phyloP scores from a whole-genome alignment of 2,113 vertebrate genomes.

The Pipa parva region DNA sequence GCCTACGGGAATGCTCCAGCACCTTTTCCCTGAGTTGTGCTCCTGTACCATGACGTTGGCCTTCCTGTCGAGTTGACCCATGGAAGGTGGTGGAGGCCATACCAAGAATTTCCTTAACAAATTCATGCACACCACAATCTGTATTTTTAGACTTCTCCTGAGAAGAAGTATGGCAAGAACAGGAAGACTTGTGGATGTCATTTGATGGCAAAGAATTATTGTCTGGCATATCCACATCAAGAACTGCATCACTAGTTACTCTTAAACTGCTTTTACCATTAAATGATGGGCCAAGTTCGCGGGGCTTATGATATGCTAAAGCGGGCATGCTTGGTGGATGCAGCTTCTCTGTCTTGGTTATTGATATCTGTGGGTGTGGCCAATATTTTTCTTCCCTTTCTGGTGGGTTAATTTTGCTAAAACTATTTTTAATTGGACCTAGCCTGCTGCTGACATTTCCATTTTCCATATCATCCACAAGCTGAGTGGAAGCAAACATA shows the following conservation, averaged over 20 bases:
- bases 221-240: slow-evolving; percentile 46
- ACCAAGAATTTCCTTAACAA: slow-evolving; percentile 93
- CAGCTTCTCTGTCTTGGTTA: slow-evolving; percentile 36
- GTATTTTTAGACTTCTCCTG: slow-evolving; percentile 63
- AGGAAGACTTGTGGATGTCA: slow-evolving; percentile 57
- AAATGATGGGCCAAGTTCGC: slow-evolving; percentile 20
- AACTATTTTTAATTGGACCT: slow-evolving; percentile 60
- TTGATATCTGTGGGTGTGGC: slow-evolving; percentile 40
- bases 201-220: slow-evolving; percentile 49
- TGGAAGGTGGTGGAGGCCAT: slow-evolving; percentile 85
- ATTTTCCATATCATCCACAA: slow-evolving; percentile 90
- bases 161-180: slow-evolving; percentile 59
- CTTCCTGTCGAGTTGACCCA: slow-evolving; percentile 75
- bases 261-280: slow-evolving; percentile 32
- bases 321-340: slow-evolving; percentile 37
- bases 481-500: slow-evolving; percentile 59
- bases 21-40: slow-evolving; percentile 91
- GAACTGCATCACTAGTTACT: slow-evolving; percentile 26
- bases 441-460: slow-evolving; percentile 79
- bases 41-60: slow-evolving; percentile 66
- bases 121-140: slow-evolving; percentile 77
- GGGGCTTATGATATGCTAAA: slow-evolving; percentile 33
- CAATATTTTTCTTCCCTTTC: slow-evolving; percentile 46
- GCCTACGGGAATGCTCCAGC: slow-evolving; percentile 85
- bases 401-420: slow-evolving; percentile 45